Evolutionary conservation across 2,113 vertebrate genomes (phyloP), one percentile per base, ranked within the genome.

Genomic region (Cyanocitta stelleri): DNA sequence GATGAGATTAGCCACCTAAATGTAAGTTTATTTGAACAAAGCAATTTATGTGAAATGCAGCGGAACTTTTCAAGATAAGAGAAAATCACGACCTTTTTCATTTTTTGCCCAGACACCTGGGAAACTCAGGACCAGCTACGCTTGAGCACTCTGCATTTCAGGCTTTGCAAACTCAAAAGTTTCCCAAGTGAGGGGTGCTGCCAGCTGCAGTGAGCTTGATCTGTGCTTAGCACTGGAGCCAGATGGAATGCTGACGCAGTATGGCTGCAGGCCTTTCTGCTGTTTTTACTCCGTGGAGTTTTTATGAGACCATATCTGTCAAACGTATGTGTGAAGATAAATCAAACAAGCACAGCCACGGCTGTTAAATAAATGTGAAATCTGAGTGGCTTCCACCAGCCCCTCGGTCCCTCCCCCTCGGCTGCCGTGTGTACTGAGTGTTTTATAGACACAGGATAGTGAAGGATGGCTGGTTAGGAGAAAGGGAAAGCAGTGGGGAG

Each of bases 271-370:
- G 96, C 93, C 77, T 90, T 97, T 95, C 77, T 94, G 90, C 94
- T 96, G 96, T 96, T 96, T 95, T 96, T 90, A 92, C 88, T 97
- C 86, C 93, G 77, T 73, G 91, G 91, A 93, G 94, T 95, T 97
- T 97, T 97, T 97, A 96, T 94, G 96, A 97, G 96, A 95, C 96
- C 92, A 62, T 97, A 97, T 97, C 96, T 97, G 96, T 97, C 97
- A 97, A 96, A 96, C 1, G 81, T 90, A 93, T 95, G 92, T 80
- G 61, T 96, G 97, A 97, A 95, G 85, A 85, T 93, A 97, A 96
- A 96, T 96, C 84, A 93, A 96, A 97, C 73, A 93, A 96, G 91
- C 96, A 95, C 93, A 97, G 91, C 80, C 91, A 90, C 4, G 24
- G 89, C 91, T 82, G 24, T 87, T 95, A 97, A 94, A 94, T 95